Evolutionary conservation across 2,888 invertebrate species (phyloP).

Genomic region (Onchidella celtica): DNA sequence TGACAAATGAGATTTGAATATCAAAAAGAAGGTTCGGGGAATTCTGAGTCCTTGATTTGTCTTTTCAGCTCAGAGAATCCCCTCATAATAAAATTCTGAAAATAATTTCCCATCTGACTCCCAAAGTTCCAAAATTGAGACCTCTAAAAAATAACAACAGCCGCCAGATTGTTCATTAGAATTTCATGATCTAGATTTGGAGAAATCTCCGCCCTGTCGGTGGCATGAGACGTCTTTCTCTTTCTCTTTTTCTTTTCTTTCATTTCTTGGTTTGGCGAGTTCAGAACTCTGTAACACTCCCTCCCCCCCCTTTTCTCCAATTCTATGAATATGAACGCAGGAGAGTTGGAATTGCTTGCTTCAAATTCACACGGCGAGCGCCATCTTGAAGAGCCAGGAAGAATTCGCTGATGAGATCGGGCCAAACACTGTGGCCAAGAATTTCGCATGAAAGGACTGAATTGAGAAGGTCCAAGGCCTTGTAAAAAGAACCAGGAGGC

Average conservation of each 20-base stretch:
- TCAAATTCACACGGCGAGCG: not conserved
- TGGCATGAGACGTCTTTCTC: not conserved
- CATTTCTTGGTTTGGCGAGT: not conserved
- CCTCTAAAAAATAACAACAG: not conserved
- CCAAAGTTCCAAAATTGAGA: not conserved
- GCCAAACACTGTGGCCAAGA: slow-evolving; percentile 3
- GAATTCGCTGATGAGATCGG: slow-evolving; percentile 23
- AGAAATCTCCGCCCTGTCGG: not conserved
- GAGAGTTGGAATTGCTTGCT: slow-evolving; percentile 23
- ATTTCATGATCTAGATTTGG: slow-evolving; percentile 18
- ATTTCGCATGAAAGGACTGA: slow-evolving; percentile 24
- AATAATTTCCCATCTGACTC: not conserved
- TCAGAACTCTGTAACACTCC: not conserved
- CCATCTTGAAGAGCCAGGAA: slow-evolving; percentile 17
- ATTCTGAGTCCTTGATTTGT: too few relatives aligned
- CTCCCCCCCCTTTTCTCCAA: too few relatives aligned
- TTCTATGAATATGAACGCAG: slow-evolving; percentile 23
- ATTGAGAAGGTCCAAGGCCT: slow-evolving; percentile 15
- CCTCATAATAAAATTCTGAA: not conserved
- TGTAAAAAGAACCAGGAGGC: not conserved
- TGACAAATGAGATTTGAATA: too few relatives aligned
- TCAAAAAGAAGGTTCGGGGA: too few relatives aligned
- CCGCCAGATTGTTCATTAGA: slow-evolving; percentile 15
- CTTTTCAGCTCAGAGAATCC: too few relatives aligned
- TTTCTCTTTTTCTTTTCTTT: not conserved